phyloP scores from a whole-genome alignment of 2,888 invertebrate species.

The Acanthosepion esculentum region DNA sequence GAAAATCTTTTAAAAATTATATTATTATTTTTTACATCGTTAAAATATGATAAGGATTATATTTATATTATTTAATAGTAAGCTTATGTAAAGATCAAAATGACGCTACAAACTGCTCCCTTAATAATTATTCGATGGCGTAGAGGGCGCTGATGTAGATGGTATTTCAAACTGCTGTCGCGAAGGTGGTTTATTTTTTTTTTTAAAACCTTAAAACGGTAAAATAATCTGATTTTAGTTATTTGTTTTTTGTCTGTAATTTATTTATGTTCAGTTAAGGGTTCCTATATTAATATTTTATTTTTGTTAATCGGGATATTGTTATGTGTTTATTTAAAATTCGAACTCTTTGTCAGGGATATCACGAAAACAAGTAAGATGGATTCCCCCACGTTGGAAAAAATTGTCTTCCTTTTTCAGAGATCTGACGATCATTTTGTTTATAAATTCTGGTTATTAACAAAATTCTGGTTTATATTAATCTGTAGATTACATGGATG shows the following conservation, averaged over 20 bases:
- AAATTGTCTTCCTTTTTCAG: neutral
- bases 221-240: neutral
- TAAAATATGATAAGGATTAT: neutral
- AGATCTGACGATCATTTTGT: neutral
- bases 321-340: neutral
- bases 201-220: neutral
- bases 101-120: neutral
- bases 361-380: neutral
- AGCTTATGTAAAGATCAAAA: neutral
- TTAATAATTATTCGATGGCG: neutral
- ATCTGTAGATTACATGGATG: too few species aligned
- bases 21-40: neutral
- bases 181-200: slow-evolving; percentile 6
- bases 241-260: neutral
- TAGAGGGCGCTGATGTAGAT: neutral
- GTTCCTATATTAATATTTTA: neutral
- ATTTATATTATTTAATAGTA: neutral
- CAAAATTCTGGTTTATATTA: too few species aligned
- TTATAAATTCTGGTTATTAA: too few species aligned
- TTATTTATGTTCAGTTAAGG: neutral
- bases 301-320: neutral
- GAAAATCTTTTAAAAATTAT: neutral
- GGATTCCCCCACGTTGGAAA: slow-evolving; percentile 11
- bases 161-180: slow-evolving; percentile 33
- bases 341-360: neutral